Percentiles rank a stretch among this genome's conserved stretches.
These are phyloP conservation scores for Halocaridina rubra DNA, from an alignment of 2,888 invertebrate genomes.

Conservation along the genomic window DNA sequence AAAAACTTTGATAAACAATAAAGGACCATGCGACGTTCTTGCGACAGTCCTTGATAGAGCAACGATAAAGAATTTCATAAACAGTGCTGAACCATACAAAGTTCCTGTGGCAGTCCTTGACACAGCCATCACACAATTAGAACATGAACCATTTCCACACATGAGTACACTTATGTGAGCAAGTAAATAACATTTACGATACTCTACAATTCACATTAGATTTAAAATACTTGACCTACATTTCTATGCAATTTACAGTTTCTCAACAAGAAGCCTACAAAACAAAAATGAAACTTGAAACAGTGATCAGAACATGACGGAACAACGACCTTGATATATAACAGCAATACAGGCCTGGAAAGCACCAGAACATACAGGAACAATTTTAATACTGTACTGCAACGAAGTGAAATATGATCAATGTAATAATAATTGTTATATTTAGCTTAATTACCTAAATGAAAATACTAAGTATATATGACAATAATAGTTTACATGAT, in stretches of 20 bases:
- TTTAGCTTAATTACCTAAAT: too few relatives aligned
- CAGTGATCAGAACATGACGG: neutral
- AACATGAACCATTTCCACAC: neutral
- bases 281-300: neutral
- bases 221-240: too few relatives aligned
- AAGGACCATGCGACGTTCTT: neutral
- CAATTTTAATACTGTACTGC: too few relatives aligned
- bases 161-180: neutral
- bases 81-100: neutral
- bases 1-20: neutral
- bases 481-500: too few relatives aligned
- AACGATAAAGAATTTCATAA: neutral
- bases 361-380: neutral
- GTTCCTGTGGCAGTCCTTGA: neutral
- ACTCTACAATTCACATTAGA: neutral
- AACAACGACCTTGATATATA: neutral
- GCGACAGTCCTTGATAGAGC: neutral
- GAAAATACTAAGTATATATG: too few relatives aligned
- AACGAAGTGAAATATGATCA: too few relatives aligned
- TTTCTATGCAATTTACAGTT: too few relatives aligned
- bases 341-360: neutral
- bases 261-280: neutral
- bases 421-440: too few relatives aligned
- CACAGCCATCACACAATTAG: neutral
- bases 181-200: neutral